These are phyloP conservation scores for Coccyzus lansbergi DNA, from an alignment of 2,797 vertebrate species.

Conservation along the genomic window DNA sequence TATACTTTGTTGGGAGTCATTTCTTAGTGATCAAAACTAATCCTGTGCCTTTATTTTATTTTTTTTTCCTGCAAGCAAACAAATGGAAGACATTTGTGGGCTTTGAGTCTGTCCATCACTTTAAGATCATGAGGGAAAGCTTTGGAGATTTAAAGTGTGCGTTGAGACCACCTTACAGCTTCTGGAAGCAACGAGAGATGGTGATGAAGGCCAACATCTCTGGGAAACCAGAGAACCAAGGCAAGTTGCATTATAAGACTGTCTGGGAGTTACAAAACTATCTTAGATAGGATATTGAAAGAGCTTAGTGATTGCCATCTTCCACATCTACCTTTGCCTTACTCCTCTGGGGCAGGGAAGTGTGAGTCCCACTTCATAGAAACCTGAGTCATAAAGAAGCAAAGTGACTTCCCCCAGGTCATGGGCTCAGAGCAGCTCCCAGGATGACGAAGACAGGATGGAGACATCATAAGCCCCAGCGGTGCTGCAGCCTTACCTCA, in stretches of 20 bases:
- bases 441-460: neutral
- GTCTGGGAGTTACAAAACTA: neutral
- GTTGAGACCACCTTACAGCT: neutral
- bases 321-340: neutral
- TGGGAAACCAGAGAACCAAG: neutral
- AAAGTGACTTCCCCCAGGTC: neutral
- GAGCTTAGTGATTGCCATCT: neutral
- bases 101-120: neutral
- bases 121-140: rapidly evolving
- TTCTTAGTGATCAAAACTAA: neutral
- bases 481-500: neutral
- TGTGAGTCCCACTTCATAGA: neutral
- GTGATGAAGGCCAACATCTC: neutral
- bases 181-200: neutral
- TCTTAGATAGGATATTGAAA: neutral
- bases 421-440: neutral
- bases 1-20: rapidly evolving
- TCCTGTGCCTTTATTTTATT: too few relatives aligned
- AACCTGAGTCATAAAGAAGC: neutral
- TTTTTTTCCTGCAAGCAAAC: neutral
- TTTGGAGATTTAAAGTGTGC: neutral
- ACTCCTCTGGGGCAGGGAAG: neutral
- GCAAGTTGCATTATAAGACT: neutral
- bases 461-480: neutral
- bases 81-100: rapidly evolving